phyloP scores from a whole-genome alignment of 2,888 invertebrate genomes.

The Linnaemya tessellans region DNA sequence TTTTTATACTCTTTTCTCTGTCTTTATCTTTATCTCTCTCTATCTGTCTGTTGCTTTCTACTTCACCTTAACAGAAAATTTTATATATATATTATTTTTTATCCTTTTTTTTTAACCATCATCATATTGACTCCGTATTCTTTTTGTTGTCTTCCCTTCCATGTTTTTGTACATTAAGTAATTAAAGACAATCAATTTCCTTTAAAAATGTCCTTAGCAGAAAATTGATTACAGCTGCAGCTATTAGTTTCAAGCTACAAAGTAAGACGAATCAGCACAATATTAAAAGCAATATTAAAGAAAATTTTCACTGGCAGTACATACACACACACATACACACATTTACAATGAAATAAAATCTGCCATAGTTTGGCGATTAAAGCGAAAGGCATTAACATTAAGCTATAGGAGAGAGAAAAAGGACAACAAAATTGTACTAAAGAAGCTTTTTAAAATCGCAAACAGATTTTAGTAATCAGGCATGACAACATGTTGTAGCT shows the following conservation, averaged over 20 bases:
- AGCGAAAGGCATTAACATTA: constrained; percentile 51
- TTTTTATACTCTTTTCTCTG: no score
- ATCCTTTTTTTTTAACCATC: neutral
- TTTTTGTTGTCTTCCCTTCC: constrained; percentile 1
- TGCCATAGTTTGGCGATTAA: constrained; percentile 57
- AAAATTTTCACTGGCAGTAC: constrained; percentile 17
- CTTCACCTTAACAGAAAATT: neutral
- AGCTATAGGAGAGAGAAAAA: neutral
- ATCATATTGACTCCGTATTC: neutral
- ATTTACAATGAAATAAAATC: constrained; percentile 15
- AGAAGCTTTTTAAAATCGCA: constrained; percentile 2
- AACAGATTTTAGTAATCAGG: neutral
- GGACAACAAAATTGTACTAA: neutral
- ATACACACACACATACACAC: neutral
- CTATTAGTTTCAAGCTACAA: constrained; percentile 60
- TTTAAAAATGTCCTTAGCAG: constrained; percentile 68
- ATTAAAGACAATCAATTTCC: constrained; percentile 74
- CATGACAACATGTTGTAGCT: no score
- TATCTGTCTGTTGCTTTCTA: neutral
- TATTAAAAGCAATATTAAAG: constrained; percentile 58
- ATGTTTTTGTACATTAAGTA: constrained; percentile 70
- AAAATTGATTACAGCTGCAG: constrained; percentile 72
- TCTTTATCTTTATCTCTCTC: neutral
- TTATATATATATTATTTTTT: neutral
- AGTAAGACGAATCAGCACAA: constrained; percentile 55